Base-by-base conservation (phyloP, 2,888 invertebrate genomes). In the Dermolepida albohirtum region DNA sequence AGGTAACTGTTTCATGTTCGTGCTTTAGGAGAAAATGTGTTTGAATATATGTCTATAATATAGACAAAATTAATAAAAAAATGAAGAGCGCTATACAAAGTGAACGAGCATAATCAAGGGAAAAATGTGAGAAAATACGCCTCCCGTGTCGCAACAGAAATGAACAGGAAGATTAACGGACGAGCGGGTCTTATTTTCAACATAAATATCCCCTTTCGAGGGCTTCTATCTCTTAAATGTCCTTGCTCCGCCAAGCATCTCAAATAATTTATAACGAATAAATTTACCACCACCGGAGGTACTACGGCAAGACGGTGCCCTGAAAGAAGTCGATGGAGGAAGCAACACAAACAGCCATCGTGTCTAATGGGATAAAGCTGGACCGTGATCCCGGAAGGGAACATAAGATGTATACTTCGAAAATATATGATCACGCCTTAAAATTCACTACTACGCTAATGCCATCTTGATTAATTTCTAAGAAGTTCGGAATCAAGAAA, bases 121-220 rank as follows among this genome's bases (percentile, higher is more conserved):
- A 59, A 59, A 59, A 59, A 59, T 44, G 59, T 59, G 59, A 59
- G 59, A 59, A 59, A 44, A 44, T 59, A 44, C 44, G 47, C 59
- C 59, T 59, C 57, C 55, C 57, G 50, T 66, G 66, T 66, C 66
- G 29, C 49, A 49, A 29, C 55, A 55, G 57, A 66, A 66, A 66
- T 57, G 57, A 66, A 66, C 66, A 49, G 66, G 34, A 50, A 59
- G 59, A 59, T 59, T 66, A 66, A 66, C 50, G 66, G 55, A 66
- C 55, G 66, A 17, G 16, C 55, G 39, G 47, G 64, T 55, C 70
- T 70, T 66, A 70, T 66, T 70, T 67, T 43, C 57, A 57, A 67
- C 70, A 64, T 70, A 70, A 70, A 70, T 70, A 70, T 70, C 67
- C 57, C 64, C 64, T 64, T 69, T 69, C 59, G 65, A 62, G 62